Evolutionary conservation across 1,140 invertebrate species (phyloP).

Genomic region (Aradophagus sp.): DNA sequence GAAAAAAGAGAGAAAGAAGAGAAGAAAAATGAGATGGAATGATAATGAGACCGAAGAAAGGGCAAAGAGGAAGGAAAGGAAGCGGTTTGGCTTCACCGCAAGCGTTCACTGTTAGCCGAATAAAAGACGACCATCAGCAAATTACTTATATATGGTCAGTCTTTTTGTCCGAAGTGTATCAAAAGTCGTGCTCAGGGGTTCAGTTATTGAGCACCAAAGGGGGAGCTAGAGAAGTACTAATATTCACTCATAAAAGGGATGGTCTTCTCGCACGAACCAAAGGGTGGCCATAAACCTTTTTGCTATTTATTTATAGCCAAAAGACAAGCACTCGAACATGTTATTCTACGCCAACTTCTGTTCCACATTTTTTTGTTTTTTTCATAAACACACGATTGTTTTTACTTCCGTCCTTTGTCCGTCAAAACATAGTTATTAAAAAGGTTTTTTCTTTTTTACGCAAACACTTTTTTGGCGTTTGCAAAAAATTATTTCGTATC

Average conservation of each 20-base stretch:
- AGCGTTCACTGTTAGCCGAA: constrained; percentile 42
- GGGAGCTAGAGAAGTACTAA: constrained; percentile 45
- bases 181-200: constrained; percentile 52
- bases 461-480: too few relatives aligned
- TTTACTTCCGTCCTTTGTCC: neutral
- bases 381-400: constrained; percentile 10
- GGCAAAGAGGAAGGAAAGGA: constrained; percentile 12
- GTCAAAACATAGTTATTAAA: neutral
- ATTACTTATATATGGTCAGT: constrained; percentile 57
- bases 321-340: constrained; percentile 30
- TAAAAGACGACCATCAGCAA: constrained; percentile 55
- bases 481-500: too few relatives aligned
- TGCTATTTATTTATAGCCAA: constrained; percentile 47
- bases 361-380: constrained; percentile 20
- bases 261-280: constrained; percentile 27
- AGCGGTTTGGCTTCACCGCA: constrained; percentile 35
- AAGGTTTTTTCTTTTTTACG: too few relatives aligned
- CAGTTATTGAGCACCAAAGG: constrained; percentile 46
- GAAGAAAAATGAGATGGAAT: constrained; percentile 12
- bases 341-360: constrained; percentile 24
- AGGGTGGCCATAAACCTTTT: constrained; percentile 39
- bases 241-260: constrained; percentile 53
- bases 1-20: too few relatives aligned
- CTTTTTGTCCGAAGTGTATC: constrained; percentile 55
- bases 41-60: constrained; percentile 18